A percentile compares a stretch with the other conserved stretches of the same genome.
Evolutionary conservation across 2,113 vertebrate genomes (phyloP).

Genomic region (Paedocypris sp.): DNA sequence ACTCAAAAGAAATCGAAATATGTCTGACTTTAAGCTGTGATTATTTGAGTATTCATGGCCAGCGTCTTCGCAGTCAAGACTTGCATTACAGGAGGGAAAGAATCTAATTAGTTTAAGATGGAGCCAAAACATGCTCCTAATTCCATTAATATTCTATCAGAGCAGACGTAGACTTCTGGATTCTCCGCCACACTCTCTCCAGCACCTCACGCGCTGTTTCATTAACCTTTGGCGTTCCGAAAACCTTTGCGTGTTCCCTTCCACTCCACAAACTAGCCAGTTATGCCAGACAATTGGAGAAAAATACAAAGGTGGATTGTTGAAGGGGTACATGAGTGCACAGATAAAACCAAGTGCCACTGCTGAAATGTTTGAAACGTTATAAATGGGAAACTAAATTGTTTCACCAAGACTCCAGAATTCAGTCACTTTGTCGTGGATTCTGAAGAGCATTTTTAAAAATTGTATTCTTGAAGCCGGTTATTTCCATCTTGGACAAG

Average conservation of each 20-base stretch:
- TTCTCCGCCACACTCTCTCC: constrained; percentile 38
- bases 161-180: constrained; percentile 37
- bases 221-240: constrained; percentile 59
- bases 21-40: no score
- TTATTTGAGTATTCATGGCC: neutral
- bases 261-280: constrained; percentile 10
- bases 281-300: neutral
- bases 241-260: constrained; percentile 48
- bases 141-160: constrained; percentile 50
- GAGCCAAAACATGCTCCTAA: constrained; percentile 43
- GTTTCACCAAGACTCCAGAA: no score
- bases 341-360: neutral
- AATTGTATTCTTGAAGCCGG: no score
- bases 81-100: neutral
- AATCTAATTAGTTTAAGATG: constrained; percentile 26
- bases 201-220: constrained; percentile 39
- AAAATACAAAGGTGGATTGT: neutral
- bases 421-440: no score
- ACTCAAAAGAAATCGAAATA: no score
- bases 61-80: constrained; percentile 2
- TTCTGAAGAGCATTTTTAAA: no score
- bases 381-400: neutral
- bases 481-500: no score
- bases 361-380: constrained; percentile 4
- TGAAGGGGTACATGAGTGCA: neutral